Evolutionary conservation across 2,888 invertebrate species (phyloP).

Genomic region (Megamerina dolium): DNA sequence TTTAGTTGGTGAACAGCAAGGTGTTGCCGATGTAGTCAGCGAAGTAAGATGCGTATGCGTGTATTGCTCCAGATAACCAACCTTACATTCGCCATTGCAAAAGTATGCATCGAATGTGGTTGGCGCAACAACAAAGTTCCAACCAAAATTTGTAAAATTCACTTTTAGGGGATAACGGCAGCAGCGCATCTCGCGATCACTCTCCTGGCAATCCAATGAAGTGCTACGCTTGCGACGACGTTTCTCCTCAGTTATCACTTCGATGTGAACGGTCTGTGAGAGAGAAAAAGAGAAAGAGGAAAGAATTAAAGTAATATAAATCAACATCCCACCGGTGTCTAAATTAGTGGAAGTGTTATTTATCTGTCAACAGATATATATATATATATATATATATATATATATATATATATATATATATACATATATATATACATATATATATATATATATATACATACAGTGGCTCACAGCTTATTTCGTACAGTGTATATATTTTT

Average conservation of each 20-base stretch:
- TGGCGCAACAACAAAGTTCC: slow-evolving; percentile 97
- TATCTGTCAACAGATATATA: too few species aligned
- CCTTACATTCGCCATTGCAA: slow-evolving; percentile 91
- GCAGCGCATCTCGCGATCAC: slow-evolving; percentile 69
- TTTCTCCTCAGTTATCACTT: slow-evolving; percentile 41
- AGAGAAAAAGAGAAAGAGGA: slow-evolving; percentile 3
- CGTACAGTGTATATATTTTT: too few species aligned
- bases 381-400: too few species aligned
- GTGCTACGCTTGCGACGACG: slow-evolving; percentile 66
- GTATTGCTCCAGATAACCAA: slow-evolving; percentile 78
- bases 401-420: too few species aligned
- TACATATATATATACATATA: too few species aligned
- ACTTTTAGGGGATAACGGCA: slow-evolving; percentile 91
- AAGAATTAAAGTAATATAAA: not conserved
- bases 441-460: too few species aligned
- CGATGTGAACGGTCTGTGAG: slow-evolving; percentile 43
- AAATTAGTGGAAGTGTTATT: not conserved
- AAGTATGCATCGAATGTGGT: slow-evolving; percentile 92
- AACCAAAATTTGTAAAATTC: slow-evolving; percentile 81
- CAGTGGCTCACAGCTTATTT: too few species aligned
- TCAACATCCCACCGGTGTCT: not conserved
- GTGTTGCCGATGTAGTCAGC: slow-evolving; percentile 75
- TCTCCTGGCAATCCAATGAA: slow-evolving; percentile 77
- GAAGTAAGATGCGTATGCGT: slow-evolving; percentile 85
- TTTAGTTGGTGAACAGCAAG: slow-evolving; percentile 88